Evolutionary conservation across 2,888 invertebrate species (phyloP).

Genomic region (Noctuana brunneofusca): DNA sequence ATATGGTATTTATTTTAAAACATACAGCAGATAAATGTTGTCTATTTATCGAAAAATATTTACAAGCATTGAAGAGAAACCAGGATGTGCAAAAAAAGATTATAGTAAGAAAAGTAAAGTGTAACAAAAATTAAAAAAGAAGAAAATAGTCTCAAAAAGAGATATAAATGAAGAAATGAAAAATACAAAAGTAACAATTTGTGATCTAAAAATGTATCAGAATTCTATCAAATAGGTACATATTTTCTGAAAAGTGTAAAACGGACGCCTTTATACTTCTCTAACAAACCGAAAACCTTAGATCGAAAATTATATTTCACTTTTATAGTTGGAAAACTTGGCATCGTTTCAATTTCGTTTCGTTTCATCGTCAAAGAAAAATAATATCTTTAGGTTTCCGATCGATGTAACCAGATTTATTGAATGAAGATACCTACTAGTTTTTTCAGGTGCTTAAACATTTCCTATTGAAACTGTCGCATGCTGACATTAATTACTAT

Average conservation of each 20-base stretch:
- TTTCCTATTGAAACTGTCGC: too few relatives aligned
- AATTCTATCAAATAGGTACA: too few relatives aligned
- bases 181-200: too few relatives aligned
- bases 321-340: conserved; percentile 5
- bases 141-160: too few relatives aligned
- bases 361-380: neutral
- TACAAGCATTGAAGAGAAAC: neutral
- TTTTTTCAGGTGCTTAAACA: too few relatives aligned
- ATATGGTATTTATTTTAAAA: conserved; percentile 1
- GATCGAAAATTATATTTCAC: conserved; percentile 6
- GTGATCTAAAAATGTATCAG: too few relatives aligned
- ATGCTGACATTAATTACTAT: too few relatives aligned
- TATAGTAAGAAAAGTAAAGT: too few relatives aligned
- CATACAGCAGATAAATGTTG: neutral
- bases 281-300: neutral
- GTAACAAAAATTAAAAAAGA: too few relatives aligned
- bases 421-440: neutral
- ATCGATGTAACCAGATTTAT: neutral
- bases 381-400: neutral
- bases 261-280: neutral
- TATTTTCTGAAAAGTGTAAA: neutral
- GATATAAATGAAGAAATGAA: too few relatives aligned
- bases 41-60: neutral
- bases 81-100: too few relatives aligned
- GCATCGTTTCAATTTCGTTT: conserved; percentile 12